Percentiles rank a stretch among this genome's conserved stretches.
Evolutionary conservation across 1,140 invertebrate genomes (phyloP).

Genomic region (Spodoptera litura): DNA sequence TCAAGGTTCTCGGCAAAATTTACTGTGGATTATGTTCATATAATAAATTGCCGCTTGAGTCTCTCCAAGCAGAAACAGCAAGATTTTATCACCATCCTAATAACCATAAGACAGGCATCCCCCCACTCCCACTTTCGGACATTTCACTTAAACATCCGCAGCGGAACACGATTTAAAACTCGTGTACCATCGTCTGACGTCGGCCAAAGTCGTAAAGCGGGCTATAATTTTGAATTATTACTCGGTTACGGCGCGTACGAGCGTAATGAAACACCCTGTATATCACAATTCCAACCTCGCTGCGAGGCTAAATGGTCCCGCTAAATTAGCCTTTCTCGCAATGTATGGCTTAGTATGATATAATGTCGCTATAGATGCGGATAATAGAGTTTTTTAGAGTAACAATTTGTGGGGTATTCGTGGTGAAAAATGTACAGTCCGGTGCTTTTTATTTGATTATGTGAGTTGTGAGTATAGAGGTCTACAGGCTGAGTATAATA

Average conservation of each 20-base stretch:
- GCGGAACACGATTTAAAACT: slow-evolving; percentile 46
- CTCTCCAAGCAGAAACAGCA: neutral
- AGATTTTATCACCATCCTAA: slow-evolving; percentile 27
- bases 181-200: slow-evolving; percentile 42
- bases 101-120: slow-evolving; percentile 20
- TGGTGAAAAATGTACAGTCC: neutral
- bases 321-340: slow-evolving; percentile 61
- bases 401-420: slow-evolving; percentile 14
- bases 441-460: neutral
- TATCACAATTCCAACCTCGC: slow-evolving; percentile 61
- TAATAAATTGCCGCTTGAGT: neutral
- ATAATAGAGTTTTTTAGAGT: slow-evolving; percentile 35
- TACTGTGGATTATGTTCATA: too few relatives aligned
- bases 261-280: slow-evolving; percentile 67
- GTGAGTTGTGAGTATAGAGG: neutral
- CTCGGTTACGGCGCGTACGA: slow-evolving; percentile 55
- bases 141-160: slow-evolving; percentile 45
- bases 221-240: slow-evolving; percentile 62
- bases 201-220: slow-evolving; percentile 51
- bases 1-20: too few relatives aligned
- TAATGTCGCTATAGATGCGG: slow-evolving; percentile 40
- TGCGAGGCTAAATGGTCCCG: slow-evolving; percentile 59
- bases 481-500: too few relatives aligned
- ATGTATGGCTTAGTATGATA: slow-evolving; percentile 49
- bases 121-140: slow-evolving; percentile 5